These are phyloP conservation scores for Centroberyx gerrardi DNA, from an alignment of 2,797 vertebrate species.

Conservation along the genomic window DNA sequence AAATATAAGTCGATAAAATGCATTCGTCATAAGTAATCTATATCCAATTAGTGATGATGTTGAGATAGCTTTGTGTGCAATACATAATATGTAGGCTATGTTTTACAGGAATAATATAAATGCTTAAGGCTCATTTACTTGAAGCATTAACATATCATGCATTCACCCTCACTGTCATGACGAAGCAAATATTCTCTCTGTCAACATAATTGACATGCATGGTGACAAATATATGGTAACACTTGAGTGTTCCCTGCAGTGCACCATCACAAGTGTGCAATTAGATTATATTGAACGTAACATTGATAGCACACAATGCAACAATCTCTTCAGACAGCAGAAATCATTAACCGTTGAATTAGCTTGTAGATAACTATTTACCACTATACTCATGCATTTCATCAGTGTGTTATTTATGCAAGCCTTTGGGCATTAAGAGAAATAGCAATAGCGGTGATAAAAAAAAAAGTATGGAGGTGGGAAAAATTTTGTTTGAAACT, in stretches of 20 bases:
- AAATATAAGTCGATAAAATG: background rate
- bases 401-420: background rate
- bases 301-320: conserved; percentile 4
- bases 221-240: conserved; percentile 12
- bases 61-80: conserved; percentile 23
- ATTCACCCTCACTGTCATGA: conserved; percentile 15
- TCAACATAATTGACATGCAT: conserved; percentile 15
- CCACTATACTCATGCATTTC: background rate
- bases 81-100: conserved; percentile 1
- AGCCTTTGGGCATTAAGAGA: background rate
- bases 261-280: conserved; percentile 9
- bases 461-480: background rate
- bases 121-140: conserved; percentile 31
- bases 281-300: conserved; percentile 10
- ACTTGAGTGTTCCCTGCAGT: conserved; percentile 4
- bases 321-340: conserved; percentile 6
- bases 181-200: conserved; percentile 6
- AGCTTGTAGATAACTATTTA: conserved; percentile 25
- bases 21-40: conserved; percentile 1
- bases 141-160: conserved; percentile 35
- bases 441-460: background rate
- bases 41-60: conserved; percentile 20
- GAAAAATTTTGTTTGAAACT: background rate
- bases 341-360: conserved; percentile 21
- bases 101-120: background rate